A percentile compares a stretch with the other conserved stretches of the same genome.
These are phyloP conservation scores for Drosophila novamexicana DNA, from an alignment of 1,140 invertebrate genomes.

Conservation along the genomic window DNA sequence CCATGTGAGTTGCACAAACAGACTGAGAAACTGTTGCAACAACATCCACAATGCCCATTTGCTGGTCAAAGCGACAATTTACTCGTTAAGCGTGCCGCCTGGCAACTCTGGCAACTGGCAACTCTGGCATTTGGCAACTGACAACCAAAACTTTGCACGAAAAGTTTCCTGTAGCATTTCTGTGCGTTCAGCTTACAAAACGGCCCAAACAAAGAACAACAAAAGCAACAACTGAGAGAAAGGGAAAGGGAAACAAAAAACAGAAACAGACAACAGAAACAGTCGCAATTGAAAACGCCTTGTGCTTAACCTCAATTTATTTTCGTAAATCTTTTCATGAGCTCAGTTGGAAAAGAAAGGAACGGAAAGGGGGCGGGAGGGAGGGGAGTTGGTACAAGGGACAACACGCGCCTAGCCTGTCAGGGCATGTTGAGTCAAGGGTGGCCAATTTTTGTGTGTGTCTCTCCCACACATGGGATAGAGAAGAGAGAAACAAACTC, in stretches of 20 bases:
- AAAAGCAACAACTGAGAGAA: conserved; percentile 4
- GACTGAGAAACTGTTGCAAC: conserved; percentile 49
- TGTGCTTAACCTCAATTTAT: conserved; percentile 54
- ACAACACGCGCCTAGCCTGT: conserved; percentile 11
- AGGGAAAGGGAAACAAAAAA: conserved; percentile 7
- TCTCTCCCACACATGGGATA: conserved; percentile 13
- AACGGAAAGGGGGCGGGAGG: neutral
- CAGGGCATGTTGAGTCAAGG: neutral
- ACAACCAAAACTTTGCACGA: conserved; percentile 42
- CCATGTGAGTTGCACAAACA: conserved; percentile 25
- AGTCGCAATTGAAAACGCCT: conserved; percentile 50
- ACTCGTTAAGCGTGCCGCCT: conserved; percentile 55
- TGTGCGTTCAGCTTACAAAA: conserved; percentile 38
- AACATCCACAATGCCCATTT: neutral
- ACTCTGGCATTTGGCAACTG: conserved; percentile 36
- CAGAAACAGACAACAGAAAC: neutral
- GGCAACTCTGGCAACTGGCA: conserved; percentile 2
- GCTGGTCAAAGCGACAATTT: conserved; percentile 77
- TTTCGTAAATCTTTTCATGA: conserved; percentile 42
- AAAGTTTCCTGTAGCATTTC: conserved; percentile 29
- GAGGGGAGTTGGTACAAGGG: neutral
- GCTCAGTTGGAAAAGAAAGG: neutral
- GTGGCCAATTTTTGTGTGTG: conserved; percentile 7
- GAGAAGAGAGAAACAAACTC: conserved; percentile 4
- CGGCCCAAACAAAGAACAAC: neutral